These are phyloP conservation scores for Pachyuromys duprasi DNA, from an alignment of 2,797 vertebrate species.

Conservation along the genomic window DNA sequence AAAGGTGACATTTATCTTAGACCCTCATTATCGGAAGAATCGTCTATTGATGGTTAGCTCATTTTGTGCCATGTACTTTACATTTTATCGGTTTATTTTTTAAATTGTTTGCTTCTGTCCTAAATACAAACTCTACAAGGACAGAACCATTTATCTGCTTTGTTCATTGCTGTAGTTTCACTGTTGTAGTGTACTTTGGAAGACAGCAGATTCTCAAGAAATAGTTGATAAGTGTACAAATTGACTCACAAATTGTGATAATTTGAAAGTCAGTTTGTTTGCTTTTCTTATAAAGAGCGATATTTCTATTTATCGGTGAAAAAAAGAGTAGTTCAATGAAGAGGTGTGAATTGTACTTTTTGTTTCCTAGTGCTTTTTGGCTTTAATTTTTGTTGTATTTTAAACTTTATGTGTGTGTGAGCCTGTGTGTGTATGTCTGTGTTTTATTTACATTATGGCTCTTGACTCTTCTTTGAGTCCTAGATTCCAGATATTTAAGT, in stretches of 20 bases:
- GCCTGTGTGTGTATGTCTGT: not conserved
- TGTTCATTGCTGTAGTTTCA: not conserved
- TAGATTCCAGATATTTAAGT: slow-evolving; percentile 19
- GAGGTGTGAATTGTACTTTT: slow-evolving; percentile 20
- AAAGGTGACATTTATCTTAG: not conserved
- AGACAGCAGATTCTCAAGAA: not conserved
- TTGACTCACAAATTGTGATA: not conserved
- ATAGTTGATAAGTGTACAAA: not conserved
- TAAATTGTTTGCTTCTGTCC: not conserved
- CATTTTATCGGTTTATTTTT: slow-evolving; percentile 38
- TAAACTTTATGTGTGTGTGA: not conserved
- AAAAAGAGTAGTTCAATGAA: slow-evolving; percentile 1
- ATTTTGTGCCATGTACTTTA: not conserved
- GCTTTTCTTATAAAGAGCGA: slow-evolving; percentile 27
- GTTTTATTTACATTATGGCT: slow-evolving; percentile 19
- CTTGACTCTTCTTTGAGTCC: slow-evolving; percentile 34
- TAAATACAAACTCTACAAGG: not conserved
- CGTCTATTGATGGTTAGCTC: not conserved
- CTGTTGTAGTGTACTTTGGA: not conserved
- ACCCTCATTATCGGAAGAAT: not conserved
- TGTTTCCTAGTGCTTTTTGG: not conserved
- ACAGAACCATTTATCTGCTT: not conserved
- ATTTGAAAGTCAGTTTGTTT: slow-evolving; percentile 39
- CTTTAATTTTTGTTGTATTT: slow-evolving; percentile 55
- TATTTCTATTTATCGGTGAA: slow-evolving; percentile 21